These are phyloP conservation scores for Acleris holmiana DNA, from an alignment of 2,888 invertebrate genomes.

Conservation along the genomic window DNA sequence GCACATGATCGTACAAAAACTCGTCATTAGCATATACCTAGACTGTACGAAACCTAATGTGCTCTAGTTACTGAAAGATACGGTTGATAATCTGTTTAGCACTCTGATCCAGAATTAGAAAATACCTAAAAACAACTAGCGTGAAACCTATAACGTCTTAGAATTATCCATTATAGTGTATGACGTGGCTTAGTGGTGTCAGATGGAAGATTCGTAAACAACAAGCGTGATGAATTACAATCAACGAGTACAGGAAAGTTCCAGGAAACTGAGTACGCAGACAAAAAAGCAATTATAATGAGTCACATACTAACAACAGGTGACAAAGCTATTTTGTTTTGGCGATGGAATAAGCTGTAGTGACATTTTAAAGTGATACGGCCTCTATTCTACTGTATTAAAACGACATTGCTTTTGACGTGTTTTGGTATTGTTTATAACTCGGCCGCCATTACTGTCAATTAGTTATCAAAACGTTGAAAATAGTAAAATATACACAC, in stretches of 20 bases:
- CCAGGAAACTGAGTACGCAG: constrained; percentile 8
- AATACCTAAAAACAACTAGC: constrained; percentile 23
- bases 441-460: too few relatives aligned
- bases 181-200: constrained; percentile 15
- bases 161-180: constrained; percentile 14
- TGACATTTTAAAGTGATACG: too few relatives aligned
- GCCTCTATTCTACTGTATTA: too few relatives aligned
- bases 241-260: constrained; percentile 2
- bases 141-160: constrained; percentile 18
- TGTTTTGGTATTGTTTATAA: too few relatives aligned
- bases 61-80: constrained; percentile 15
- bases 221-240: background rate
- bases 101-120: constrained; percentile 13
- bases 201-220: too few relatives aligned
- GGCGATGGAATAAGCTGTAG: too few relatives aligned
- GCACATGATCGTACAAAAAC: constrained; percentile 23
- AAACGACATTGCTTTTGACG: too few relatives aligned
- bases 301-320: constrained; percentile 11
- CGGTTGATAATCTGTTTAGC: background rate
- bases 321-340: constrained; percentile 13
- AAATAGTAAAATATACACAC: too few relatives aligned
- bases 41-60: background rate
- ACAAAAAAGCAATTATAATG: constrained; percentile 23
- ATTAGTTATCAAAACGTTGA: too few relatives aligned
- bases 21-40: constrained; percentile 25